Evolutionary conservation across 2,888 invertebrate genomes (phyloP).

Genomic region (Ormyrus thymus): DNA sequence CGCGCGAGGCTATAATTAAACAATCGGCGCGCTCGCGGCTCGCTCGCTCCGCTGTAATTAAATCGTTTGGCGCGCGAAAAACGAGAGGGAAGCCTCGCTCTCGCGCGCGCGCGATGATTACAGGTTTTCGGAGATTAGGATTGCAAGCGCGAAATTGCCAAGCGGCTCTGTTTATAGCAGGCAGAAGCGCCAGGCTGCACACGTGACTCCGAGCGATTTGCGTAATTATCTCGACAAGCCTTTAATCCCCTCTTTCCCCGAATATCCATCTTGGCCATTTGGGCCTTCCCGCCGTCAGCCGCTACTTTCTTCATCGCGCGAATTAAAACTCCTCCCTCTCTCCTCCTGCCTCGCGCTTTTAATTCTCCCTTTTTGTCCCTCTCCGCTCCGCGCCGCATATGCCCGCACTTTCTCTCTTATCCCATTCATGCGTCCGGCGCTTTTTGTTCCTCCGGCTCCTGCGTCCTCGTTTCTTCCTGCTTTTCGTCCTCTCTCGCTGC

Average conservation of each 20-base stretch:
- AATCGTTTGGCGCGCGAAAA: slow-evolving; percentile 59
- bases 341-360: slow-evolving; percentile 28
- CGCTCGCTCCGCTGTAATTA: slow-evolving; percentile 58
- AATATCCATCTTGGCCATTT: too few relatives aligned
- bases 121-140: slow-evolving; percentile 44
- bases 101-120: slow-evolving; percentile 29
- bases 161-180: not conserved
- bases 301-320: slow-evolving; percentile 47
- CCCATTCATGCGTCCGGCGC: slow-evolving; percentile 12
- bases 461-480: not conserved
- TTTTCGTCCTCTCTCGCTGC: not conserved
- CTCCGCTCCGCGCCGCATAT: not conserved
- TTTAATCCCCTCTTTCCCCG: slow-evolving; percentile 27
- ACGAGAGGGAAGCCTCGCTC: slow-evolving; percentile 50
- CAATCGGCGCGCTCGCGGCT: slow-evolving; percentile 44
- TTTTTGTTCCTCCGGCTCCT: not conserved
- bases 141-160: slow-evolving; percentile 25
- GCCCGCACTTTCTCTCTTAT: not conserved
- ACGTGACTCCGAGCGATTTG: slow-evolving; percentile 50
- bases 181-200: slow-evolving; percentile 32
- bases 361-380: slow-evolving; percentile 20
- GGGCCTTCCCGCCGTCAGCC: slow-evolving; percentile 32
- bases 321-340: slow-evolving; percentile 40
- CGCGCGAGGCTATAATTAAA: slow-evolving; percentile 45
- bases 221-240: slow-evolving; percentile 49